Base-by-base conservation (phyloP, 2,113 vertebrate species). In the Corythornis vintsioides region DNA sequence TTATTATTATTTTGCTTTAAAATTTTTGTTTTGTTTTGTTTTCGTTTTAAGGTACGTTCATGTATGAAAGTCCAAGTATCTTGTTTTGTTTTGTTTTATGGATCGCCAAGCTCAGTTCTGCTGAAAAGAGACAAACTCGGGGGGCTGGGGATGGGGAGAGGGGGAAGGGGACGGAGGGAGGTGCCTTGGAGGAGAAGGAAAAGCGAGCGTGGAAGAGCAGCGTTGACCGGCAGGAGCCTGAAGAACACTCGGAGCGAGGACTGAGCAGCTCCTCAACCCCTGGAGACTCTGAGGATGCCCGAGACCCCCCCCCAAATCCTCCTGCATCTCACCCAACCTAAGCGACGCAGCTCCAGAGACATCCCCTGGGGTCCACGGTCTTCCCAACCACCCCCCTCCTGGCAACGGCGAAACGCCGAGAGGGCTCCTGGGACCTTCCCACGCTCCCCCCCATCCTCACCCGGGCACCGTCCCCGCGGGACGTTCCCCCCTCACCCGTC, bases 91-190 rank as follows among this genome's bases (percentile, higher is more conserved):
- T 73, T n/a, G 57, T 50, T 82, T 83, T 82, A 92, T 76, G 92
- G 77, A 50, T 75, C 20, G 75, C 84, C 92, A 90, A 72, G 42
- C 80, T 93, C 87, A 35, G 31, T 88, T 93, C 93, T 95, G 96
- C 96, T 90, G 91, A 94, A 42, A 79, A 93, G 86, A 88, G 93
- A 95, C 69, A 53, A 45, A 85, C 63, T 75, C 40, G 31, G 92
- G 84, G 50, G 64, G 33, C 28, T 28, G 33, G 33, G 61, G 61
- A 40, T 11, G 65, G 61, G 93, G 25, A 0, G 2, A 56, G 69
- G 19, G 56, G 40, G 45, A 40, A 70, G 64, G n/a, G 57, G 22
- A 56, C 3, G 16, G n/a, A 81, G 65, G 72, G 55, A 86, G 88
- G 70, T n/a, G 31, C 53, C 45, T 48, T 15, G 86, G 66, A 91